phyloP scores from a whole-genome alignment of 2,113 vertebrate genomes.

The Serinus canaria region DNA sequence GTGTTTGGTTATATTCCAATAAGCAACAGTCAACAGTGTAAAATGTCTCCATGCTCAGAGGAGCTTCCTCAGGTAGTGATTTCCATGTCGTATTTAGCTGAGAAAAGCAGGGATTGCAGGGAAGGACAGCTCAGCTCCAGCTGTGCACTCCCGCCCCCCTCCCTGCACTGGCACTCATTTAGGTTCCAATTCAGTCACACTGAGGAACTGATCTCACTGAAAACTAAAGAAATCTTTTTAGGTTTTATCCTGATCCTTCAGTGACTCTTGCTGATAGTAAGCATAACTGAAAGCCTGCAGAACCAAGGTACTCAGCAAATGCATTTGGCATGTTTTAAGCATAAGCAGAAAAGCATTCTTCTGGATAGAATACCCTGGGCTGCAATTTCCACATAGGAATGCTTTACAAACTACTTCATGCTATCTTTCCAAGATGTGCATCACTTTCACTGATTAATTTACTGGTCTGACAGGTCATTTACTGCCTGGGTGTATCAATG shows the following conservation, averaged over 20 bases:
- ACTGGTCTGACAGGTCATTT: not conserved
- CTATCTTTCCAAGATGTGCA: not conserved
- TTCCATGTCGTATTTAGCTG: not conserved
- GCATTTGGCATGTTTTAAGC: not conserved
- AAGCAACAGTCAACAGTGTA: not conserved
- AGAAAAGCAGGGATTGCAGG: not conserved
- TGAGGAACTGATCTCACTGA: not conserved
- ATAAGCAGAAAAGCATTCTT: not conserved
- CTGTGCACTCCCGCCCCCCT: not conserved
- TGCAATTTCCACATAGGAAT: not conserved
- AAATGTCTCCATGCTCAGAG: not conserved
- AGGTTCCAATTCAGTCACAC: not conserved
- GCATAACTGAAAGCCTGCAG: not conserved
- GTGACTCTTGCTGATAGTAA: not conserved
- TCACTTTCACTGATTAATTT: not conserved
- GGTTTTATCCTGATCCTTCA: not conserved
- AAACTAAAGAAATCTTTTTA: not conserved
- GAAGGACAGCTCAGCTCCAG: not conserved
- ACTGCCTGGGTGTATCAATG: not conserved
- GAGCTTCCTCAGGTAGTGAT: not conserved
- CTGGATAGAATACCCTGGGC: not conserved
- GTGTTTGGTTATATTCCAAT: not conserved
- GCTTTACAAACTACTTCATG: not conserved
- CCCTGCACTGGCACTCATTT: not conserved
- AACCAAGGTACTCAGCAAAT: not conserved